Conservation (phyloP, 2,888 invertebrate genomes). For the Siphlonurus alternatus region DNA sequence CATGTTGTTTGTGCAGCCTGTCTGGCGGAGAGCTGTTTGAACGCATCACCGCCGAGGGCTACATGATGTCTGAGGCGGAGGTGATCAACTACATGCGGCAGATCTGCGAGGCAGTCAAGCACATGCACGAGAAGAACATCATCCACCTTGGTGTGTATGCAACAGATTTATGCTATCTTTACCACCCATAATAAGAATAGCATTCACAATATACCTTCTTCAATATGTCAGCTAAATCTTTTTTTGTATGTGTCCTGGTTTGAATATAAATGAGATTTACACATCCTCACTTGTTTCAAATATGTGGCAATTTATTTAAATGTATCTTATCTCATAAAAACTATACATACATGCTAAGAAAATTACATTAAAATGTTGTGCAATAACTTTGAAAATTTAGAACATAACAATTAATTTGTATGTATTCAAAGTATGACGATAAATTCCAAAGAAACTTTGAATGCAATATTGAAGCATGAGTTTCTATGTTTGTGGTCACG, state of each 20-base stretch:
- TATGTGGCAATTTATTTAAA: no score
- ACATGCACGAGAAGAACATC: conserved; percentile 99
- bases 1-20: no score
- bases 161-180: conserved; percentile 9
- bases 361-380: no score
- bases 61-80: conserved; percentile 97
- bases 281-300: no score
- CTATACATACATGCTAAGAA: no score
- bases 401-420: background rate
- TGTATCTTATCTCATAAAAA: no score
- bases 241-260: no score
- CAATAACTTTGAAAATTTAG: no score
- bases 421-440: background rate
- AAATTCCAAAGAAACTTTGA: background rate
- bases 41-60: conserved; percentile 94
- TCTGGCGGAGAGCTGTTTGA: conserved; percentile 99
- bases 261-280: no score
- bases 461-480: no score
- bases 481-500: no score
- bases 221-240: no score
- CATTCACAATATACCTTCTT: background rate
- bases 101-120: conserved; percentile 90
- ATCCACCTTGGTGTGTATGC: conserved; percentile 82
- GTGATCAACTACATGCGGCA: conserved; percentile 99
- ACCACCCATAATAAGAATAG: background rate